Base-by-base conservation (phyloP, 2,113 vertebrate species). In the Archocentrus centrarchus region DNA sequence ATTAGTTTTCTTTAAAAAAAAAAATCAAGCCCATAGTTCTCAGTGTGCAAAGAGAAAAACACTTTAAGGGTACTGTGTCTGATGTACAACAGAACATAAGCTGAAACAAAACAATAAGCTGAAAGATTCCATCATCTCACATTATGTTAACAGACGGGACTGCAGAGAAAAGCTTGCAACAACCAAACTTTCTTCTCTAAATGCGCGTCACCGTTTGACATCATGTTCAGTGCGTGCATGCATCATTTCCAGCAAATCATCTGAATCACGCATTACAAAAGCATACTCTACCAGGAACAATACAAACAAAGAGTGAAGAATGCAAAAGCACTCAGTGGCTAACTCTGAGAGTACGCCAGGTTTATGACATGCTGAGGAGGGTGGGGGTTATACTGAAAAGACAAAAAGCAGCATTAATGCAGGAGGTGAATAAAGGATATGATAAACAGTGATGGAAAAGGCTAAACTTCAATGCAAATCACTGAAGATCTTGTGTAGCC, bases 141-240 rank as follows among this genome's bases (percentile, higher is more conserved):
- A 10, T 14, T 58, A 17, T 35, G 15, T 53, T 2, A 15, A 50
- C n/a, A 27, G 44, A 35, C 9, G 44, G 4, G n/a, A 57, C 35
- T 11, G 5, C 53, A 57, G 3, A 14, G 5, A 15, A 78, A 15
- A 1, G 0, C 35, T 13, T 9, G 61, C 39, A 41, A 68, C 20
- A 39, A 37, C 22, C 11, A 14, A 15, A 50, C 47, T 6, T 50
- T 22, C 17, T 70, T 24, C 24, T 58, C 50, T 24, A 53, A 66
- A 77, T 5, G n/a, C n/a, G 57, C 2, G 13, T n/a, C 22, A 24
- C 15, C 11, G 37, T 30, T 47, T 53, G 44, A 18, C 68, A 55
- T 63, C 80, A 39, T 20, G n/a, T 39, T 79, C 50, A 64, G 30
- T 44, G 30, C 17, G 53, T 30, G 35, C 11, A 58, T 41, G 35